Evolutionary conservation across 2,797 vertebrate species (phyloP).

Genomic region (Eurystomus glaucurus): DNA sequence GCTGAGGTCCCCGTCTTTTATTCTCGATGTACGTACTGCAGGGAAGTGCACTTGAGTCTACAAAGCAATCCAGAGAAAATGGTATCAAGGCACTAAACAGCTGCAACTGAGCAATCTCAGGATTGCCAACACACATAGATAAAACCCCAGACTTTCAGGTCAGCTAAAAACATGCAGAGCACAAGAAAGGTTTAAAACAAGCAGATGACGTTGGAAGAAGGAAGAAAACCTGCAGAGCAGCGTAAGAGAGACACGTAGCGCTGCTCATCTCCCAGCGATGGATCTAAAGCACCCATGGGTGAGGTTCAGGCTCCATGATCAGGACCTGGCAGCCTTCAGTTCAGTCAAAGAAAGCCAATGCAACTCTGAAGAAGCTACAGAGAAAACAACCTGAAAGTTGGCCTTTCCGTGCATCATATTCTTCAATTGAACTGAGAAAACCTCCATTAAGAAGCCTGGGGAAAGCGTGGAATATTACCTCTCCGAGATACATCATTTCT

Average conservation of each 20-base stretch:
- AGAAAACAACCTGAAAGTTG: neutral
- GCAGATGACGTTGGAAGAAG: neutral
- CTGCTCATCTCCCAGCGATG: accelerated
- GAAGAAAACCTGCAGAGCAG: neutral
- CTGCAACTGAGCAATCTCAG: neutral
- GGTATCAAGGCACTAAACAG: neutral
- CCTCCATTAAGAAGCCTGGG: neutral
- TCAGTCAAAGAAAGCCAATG: neutral
- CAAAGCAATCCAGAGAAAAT: constrained; percentile 25
- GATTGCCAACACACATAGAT: neutral
- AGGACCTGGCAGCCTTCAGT: neutral
- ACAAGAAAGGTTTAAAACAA: neutral
- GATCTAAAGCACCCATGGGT: neutral
- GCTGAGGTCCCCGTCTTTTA: constrained; percentile 5
- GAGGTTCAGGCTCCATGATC: neutral
- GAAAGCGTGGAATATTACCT: neutral
- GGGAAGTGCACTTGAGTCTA: constrained; percentile 4
- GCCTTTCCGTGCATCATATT: neutral
- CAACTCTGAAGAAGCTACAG: neutral
- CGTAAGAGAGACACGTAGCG: accelerated
- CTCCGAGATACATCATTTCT: neutral
- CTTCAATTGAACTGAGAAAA: neutral
- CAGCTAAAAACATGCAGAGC: neutral
- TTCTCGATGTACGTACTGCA: neutral
- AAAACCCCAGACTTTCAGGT: accelerated